Conservation (phyloP, 2,888 invertebrate species). For the Coecobrya sp. region DNA sequence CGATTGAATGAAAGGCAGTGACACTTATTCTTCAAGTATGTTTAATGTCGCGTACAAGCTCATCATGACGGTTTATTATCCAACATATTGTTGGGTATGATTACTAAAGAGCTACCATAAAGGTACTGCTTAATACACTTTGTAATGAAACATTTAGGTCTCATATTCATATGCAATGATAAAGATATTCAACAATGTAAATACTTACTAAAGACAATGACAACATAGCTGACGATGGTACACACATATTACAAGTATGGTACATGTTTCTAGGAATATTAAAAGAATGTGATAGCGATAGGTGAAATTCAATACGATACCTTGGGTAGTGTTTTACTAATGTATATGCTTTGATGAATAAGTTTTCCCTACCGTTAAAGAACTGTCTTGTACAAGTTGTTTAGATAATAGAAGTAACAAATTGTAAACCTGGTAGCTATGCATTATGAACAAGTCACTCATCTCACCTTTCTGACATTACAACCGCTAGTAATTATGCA, state of each 20-base stretch:
- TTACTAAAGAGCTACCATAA: too few species aligned
- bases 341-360: neutral
- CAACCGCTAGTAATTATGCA: slow-evolving; percentile 6
- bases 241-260: too few species aligned
- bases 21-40: slow-evolving; percentile 57
- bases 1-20: slow-evolving; percentile 56
- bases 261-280: neutral
- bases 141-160: too few species aligned
- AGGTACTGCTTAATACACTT: too few species aligned
- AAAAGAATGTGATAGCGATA: neutral
- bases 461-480: slow-evolving; percentile 29
- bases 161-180: too few species aligned
- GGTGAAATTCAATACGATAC: slow-evolving; percentile 10
- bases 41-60: neutral
- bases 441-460: slow-evolving; percentile 4
- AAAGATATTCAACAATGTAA: too few species aligned
- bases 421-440: neutral
- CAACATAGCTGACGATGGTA: too few species aligned
- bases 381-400: neutral
- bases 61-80: neutral
- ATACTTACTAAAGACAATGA: too few species aligned
- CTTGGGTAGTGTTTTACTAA: neutral
- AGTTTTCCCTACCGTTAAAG: too few species aligned
- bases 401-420: neutral
- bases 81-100: neutral